These are phyloP conservation scores for Actinemys pallida DNA, from an alignment of 2,113 vertebrate genomes.

Conservation along the genomic window DNA sequence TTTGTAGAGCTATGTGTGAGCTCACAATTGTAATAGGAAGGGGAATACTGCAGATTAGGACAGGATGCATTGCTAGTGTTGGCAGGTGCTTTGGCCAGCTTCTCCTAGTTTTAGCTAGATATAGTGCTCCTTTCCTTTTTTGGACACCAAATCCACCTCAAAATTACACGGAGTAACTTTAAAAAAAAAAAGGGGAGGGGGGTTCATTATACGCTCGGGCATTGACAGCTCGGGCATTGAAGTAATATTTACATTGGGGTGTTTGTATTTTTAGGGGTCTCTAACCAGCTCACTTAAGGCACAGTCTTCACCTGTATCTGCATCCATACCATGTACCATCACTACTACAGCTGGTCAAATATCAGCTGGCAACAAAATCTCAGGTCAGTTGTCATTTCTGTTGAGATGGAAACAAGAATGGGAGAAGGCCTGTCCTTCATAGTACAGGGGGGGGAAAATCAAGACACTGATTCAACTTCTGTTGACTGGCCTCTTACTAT, in stretches of 20 bases:
- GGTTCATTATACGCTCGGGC: fast-evolving
- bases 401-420: not conserved
- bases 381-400: conserved; percentile 68
- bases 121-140: not conserved
- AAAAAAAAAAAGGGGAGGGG: not conserved
- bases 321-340: not conserved
- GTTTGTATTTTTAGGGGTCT: conserved; percentile 65
- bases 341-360: conserved; percentile 25
- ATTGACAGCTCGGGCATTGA: not conserved
- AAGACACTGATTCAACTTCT: not conserved
- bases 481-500: not conserved
- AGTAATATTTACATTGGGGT: not conserved
- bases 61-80: not conserved
- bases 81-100: not conserved
- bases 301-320: conserved; percentile 44
- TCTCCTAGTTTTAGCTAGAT: not conserved
- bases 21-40: not conserved
- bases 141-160: not conserved
- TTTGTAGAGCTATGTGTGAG: not conserved
- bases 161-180: not conserved
- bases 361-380: conserved; percentile 65
- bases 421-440: not conserved
- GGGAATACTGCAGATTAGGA: not conserved
- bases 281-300: conserved; percentile 62
- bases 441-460: not conserved